Percentiles rank a stretch among this genome's conserved stretches.
phyloP scores from a whole-genome alignment of 2,888 invertebrate species.

The Napeogenes sylphis region DNA sequence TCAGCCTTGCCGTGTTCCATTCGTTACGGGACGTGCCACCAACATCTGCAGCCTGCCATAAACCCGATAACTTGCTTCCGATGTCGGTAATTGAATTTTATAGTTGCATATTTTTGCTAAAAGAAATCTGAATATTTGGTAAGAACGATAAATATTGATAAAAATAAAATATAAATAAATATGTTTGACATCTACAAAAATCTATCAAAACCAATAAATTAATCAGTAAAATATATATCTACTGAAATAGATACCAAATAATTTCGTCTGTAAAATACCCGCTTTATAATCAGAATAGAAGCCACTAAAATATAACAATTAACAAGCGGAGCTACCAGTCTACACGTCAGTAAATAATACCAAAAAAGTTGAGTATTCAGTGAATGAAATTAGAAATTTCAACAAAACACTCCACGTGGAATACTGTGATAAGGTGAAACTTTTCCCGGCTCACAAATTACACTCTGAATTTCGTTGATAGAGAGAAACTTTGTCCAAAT shows the following conservation, averaged over 20 bases:
- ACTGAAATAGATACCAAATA: background rate
- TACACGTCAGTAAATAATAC: conserved; percentile 21
- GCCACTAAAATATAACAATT: conserved; percentile 1
- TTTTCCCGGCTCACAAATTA: conserved; percentile 72
- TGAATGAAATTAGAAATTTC: conserved; percentile 64
- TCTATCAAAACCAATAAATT: too few relatives aligned
- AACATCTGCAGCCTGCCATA: conserved; percentile 60
- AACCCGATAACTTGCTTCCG: conserved; percentile 58
- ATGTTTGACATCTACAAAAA: too few relatives aligned
- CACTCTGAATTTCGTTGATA: conserved; percentile 70
- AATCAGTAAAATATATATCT: too few relatives aligned
- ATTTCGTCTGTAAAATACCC: background rate
- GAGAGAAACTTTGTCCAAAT: conserved; percentile 70
- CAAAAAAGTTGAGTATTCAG: conserved; percentile 30
- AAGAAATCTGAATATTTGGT: background rate
- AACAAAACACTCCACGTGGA: conserved; percentile 74
- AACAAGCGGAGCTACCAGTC: background rate
- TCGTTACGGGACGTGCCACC: conserved; percentile 69
- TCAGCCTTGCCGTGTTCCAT: conserved; percentile 66
- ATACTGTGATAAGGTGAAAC: conserved; percentile 72
- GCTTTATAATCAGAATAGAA: background rate
- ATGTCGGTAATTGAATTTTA: conserved; percentile 22
- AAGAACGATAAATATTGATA: too few relatives aligned
- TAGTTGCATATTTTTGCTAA: conserved; percentile 9
- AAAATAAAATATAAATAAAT: too few relatives aligned